A percentile compares a stretch with the other conserved stretches of the same genome.
Conservation (phyloP, 35 echinoderm and acorn worm genomes). For the Amphiura filiformis region DNA sequence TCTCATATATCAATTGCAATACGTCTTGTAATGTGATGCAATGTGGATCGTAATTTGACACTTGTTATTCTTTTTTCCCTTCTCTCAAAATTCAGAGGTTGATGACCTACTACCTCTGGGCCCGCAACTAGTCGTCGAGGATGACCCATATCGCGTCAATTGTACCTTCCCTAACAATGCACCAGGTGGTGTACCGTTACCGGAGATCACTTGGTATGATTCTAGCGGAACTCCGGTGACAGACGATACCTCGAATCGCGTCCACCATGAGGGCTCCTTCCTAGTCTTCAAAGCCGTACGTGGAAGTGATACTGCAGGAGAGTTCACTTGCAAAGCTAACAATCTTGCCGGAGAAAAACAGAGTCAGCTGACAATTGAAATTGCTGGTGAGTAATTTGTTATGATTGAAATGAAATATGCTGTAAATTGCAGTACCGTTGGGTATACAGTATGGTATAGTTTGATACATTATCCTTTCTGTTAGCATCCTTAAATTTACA, state of each 20-base stretch:
- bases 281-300: constrained; percentile 49
- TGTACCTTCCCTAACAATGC: constrained; percentile 49
- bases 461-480: neutral
- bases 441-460: neutral
- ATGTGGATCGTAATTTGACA: too few relatives aligned
- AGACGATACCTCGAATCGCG: constrained; percentile 21
- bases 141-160: constrained; percentile 20
- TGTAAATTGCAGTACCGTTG: neutral
- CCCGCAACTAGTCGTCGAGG: constrained; percentile 27
- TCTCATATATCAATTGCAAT: too few relatives aligned
- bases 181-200: constrained; percentile 50
- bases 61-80: too few relatives aligned
- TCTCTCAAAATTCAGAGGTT: constrained; percentile 54
- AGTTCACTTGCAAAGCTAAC: constrained; percentile 61
- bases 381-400: constrained; percentile 66
- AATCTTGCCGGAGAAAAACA: constrained; percentile 56
- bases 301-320: constrained; percentile 41
- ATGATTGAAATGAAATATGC: neutral
- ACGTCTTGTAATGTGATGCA: too few relatives aligned
- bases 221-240: constrained; percentile 11
- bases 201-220: constrained; percentile 57
- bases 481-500: too few relatives aligned
- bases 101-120: constrained; percentile 53
- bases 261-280: constrained; percentile 26
- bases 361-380: constrained; percentile 25